These are phyloP conservation scores for Drosophila asahinai DNA, from an alignment of 1,140 invertebrate genomes.

Conservation along the genomic window DNA sequence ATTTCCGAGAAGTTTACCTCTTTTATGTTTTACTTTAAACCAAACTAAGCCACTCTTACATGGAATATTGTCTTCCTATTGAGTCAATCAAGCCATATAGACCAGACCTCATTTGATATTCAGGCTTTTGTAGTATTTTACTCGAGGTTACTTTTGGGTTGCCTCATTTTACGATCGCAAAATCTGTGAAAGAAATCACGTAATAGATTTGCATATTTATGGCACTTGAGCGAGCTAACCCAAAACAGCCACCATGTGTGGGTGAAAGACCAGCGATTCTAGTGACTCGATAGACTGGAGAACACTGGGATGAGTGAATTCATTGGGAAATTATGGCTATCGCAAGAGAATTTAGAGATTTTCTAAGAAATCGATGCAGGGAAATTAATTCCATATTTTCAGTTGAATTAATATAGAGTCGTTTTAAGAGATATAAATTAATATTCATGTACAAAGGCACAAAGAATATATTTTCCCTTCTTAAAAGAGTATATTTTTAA, in stretches of 20 bases:
- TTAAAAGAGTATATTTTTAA: too few relatives aligned
- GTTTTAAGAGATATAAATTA: too few relatives aligned
- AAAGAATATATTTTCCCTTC: too few relatives aligned
- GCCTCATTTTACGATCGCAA: conserved; percentile 17
- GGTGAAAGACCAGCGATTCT: not conserved
- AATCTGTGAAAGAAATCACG: conserved; percentile 64
- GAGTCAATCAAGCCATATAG: not conserved
- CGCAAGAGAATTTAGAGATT: not conserved
- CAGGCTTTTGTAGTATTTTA: conserved; percentile 5
- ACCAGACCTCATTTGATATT: conserved; percentile 8
- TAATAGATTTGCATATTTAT: conserved; percentile 74
- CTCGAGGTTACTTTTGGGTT: not conserved
- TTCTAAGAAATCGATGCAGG: not conserved
- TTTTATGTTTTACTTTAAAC: conserved; percentile 6
- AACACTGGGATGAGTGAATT: conserved; percentile 19
- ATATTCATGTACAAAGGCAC: too few relatives aligned
- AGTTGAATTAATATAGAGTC: too few relatives aligned
- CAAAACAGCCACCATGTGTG: conserved; percentile 16
- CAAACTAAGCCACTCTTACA: not conserved
- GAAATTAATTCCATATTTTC: not conserved
- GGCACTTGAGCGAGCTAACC: conserved; percentile 21
- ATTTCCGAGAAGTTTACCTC: not conserved
- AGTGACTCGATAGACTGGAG: conserved; percentile 7
- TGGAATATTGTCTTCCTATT: not conserved
- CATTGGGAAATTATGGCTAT: not conserved